Percentiles rank a stretch among this genome's conserved stretches.
Conservation (phyloP, 2,797 vertebrate species). For the Lates japonicus region DNA sequence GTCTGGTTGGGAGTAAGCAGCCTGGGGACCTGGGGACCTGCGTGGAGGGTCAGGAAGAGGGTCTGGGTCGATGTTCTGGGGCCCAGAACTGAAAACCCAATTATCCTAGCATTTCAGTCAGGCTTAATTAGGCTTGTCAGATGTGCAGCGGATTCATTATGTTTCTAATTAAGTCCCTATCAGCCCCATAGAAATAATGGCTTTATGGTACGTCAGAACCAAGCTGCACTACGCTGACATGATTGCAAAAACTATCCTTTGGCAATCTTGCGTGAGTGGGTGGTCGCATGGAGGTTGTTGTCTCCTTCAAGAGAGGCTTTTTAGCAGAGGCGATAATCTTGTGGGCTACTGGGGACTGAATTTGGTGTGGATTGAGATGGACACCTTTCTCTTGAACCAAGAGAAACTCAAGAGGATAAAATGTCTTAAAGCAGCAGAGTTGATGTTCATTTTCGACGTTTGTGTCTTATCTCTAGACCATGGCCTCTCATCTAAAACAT, state of each 20-base stretch:
- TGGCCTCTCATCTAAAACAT: background rate
- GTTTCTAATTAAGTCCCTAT: slow-evolving; percentile 89
- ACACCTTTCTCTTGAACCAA: background rate
- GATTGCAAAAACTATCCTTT: slow-evolving; percentile 74
- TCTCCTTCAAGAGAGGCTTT: slow-evolving; percentile 60
- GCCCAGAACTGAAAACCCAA: slow-evolving; percentile 83
- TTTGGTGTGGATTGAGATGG: background rate
- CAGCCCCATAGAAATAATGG: slow-evolving; percentile 84
- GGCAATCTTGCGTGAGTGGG: slow-evolving; percentile 76
- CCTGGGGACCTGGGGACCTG: slow-evolving; percentile 55
- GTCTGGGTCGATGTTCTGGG: slow-evolving; percentile 69
- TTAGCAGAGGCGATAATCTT: slow-evolving; percentile 6
- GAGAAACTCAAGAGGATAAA: background rate
- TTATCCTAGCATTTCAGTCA: slow-evolving; percentile 81
- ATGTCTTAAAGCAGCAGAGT: background rate
- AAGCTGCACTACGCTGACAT: slow-evolving; percentile 70
- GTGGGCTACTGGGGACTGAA: background rate
- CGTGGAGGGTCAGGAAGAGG: slow-evolving; percentile 51
- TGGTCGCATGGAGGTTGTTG: slow-evolving; percentile 63
- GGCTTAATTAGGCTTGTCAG: slow-evolving; percentile 89
- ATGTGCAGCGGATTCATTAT: slow-evolving; percentile 87
- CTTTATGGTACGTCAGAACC: slow-evolving; percentile 82
- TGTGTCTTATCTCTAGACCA: background rate
- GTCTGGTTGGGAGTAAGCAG: slow-evolving; percentile 58
- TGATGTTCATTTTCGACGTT: background rate